Conservation (phyloP, 2,888 invertebrate genomes). For the Ctena decussata region DNA sequence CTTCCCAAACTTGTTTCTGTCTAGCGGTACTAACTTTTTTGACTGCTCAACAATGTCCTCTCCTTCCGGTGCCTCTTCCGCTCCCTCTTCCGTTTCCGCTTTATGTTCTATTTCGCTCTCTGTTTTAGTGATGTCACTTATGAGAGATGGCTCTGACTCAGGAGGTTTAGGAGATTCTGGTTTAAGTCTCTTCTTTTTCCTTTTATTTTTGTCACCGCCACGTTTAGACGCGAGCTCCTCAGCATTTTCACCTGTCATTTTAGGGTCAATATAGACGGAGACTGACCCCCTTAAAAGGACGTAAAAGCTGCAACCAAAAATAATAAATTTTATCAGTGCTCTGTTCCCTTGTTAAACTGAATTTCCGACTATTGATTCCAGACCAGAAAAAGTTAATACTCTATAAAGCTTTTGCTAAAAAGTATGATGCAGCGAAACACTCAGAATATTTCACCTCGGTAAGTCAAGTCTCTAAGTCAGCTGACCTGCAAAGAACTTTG, state of each 20-base stretch:
- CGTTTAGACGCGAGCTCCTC: slow-evolving; percentile 21
- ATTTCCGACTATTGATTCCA: too few species aligned
- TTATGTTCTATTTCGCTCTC: background rate
- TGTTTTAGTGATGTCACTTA: background rate
- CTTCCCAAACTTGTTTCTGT: slow-evolving; percentile 79
- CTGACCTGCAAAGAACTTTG: too few species aligned
- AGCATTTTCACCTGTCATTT: slow-evolving; percentile 78
- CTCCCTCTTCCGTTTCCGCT: slow-evolving; percentile 25
- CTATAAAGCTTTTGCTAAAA: too few species aligned
- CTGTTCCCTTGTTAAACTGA: too few species aligned
- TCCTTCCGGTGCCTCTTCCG: slow-evolving; percentile 30
- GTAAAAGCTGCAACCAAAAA: slow-evolving; percentile 81
- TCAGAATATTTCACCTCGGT: too few species aligned
- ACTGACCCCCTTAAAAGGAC: slow-evolving; percentile 81
- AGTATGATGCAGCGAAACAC: too few species aligned
- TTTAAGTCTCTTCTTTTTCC: background rate
- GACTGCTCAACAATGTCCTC: background rate
- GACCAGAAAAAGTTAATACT: too few species aligned
- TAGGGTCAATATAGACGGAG: slow-evolving; percentile 83
- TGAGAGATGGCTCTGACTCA: background rate
- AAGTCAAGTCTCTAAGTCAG: too few species aligned
- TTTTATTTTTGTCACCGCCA: slow-evolving; percentile 39
- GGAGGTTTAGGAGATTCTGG: background rate
- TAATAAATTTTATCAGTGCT: too few species aligned
- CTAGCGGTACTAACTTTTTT: slow-evolving; percentile 55